Evolutionary conservation across 2,797 vertebrate species (phyloP), one percentile per base, ranked within the genome.

Genomic region (Cryptoprocta ferox): DNA sequence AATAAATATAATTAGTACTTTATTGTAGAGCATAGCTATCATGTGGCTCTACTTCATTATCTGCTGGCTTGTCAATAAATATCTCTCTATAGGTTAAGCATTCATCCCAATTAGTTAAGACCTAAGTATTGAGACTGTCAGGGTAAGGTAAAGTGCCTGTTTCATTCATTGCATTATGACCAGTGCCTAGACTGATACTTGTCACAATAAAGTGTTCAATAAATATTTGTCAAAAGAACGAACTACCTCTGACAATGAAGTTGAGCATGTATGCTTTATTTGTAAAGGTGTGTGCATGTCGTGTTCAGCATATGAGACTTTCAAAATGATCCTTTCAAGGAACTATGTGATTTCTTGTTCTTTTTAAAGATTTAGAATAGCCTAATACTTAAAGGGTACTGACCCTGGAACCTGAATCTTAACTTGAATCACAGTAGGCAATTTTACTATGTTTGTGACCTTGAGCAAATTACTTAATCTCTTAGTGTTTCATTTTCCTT

Each of bases 401-500:
- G 6, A 70, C 8, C 66, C 32, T 91, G 80, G 65, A 95, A 30
- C 15, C 30, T 19, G 35, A 65, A 19, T 83, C 56, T 81, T 63
- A 45, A 56, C 26, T 81, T 96, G 68, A 78, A 86, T 68, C n/a
- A 42, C 1, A 65, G 18, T 5, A 81, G 45, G 26, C 28, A 79
- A 3, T 66, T 95, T 93, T 70, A 56, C 50, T 83, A 0, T 68
- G n/a, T 93, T 50, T 87, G 28, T 89, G 70, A 32, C 19, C 18
- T 71, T 92, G 12, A 66, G 18, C 37, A 83, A 21, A 56, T 91
- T 82, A 66, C 37, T 32, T 86, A 71, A 63, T 87, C 45, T 71
- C 21, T 90, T 85, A 65, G 21, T 92, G 8, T 75, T 48, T 84
- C 32, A 42, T 50, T 97, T 93, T 63, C 30, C 83, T 82, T 84